Percentiles rank a stretch among this genome's conserved stretches.
Conservation (phyloP, 2,113 vertebrate species). For the Trichechus manatus region DNA sequence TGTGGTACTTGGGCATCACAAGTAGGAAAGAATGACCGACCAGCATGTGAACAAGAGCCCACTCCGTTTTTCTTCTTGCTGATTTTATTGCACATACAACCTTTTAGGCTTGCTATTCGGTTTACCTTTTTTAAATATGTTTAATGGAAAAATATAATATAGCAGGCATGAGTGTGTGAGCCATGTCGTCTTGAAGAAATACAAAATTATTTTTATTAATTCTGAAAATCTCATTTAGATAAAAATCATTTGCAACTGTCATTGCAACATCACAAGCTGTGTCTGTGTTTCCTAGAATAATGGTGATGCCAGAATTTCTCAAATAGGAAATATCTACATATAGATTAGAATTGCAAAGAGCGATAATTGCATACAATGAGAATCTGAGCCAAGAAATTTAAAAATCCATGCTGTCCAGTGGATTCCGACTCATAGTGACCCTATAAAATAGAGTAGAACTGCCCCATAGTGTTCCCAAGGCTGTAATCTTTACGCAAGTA, state of each 20-base stretch:
- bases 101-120: not conserved
- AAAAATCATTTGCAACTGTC: conserved; percentile 30
- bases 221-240: conserved; percentile 30
- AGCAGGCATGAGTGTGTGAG: not conserved
- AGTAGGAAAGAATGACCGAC: conserved; percentile 21
- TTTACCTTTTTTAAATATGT: not conserved
- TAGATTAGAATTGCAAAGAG: not conserved
- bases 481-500: not conserved
- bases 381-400: not conserved
- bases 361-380: not conserved
- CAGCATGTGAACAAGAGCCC: not conserved
- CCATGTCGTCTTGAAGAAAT: conserved; percentile 22
- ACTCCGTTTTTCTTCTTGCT: not conserved
- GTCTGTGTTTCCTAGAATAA: not conserved
- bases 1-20: conserved; percentile 68
- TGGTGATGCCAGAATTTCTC: not conserved
- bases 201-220: conserved; percentile 25
- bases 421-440: not conserved
- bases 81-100: not conserved
- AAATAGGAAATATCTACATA: not conserved
- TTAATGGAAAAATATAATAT: conserved; percentile 6
- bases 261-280: not conserved
- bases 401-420: not conserved
- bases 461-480: not conserved
- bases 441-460: not conserved